phyloP scores from a whole-genome alignment of 2,113 vertebrate genomes.

The Thinocorus orbignyianus region DNA sequence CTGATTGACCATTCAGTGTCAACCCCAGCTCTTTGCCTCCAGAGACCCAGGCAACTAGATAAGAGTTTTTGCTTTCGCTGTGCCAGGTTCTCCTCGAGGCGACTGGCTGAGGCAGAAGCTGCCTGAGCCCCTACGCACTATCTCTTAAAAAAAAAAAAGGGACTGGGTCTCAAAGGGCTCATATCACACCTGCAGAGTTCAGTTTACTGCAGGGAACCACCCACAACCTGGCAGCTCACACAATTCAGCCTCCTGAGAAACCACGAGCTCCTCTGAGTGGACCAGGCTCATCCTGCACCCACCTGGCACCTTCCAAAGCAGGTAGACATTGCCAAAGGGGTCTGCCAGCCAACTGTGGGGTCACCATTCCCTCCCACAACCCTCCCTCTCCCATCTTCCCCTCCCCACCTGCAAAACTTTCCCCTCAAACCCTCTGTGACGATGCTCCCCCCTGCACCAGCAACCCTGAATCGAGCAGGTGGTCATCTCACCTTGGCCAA shows the following conservation, averaged over 20 bases:
- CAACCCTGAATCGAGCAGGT: background rate
- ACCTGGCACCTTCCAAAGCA: background rate
- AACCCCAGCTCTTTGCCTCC: background rate
- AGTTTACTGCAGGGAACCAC: constrained; percentile 11
- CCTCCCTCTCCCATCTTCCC: background rate
- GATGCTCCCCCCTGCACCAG: background rate
- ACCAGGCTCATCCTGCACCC: background rate
- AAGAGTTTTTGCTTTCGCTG: background rate
- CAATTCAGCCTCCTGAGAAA: background rate
- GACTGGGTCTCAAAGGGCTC: background rate
- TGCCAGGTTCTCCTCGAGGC: background rate
- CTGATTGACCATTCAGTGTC: background rate
- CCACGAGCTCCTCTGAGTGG: background rate
- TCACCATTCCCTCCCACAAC: background rate
- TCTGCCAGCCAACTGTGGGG: background rate
- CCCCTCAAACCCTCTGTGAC: background rate
- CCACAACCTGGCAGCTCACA: background rate
- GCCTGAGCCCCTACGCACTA: background rate
- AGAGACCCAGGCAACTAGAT: background rate
- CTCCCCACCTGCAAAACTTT: background rate
- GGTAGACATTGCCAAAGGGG: background rate
- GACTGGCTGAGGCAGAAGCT: background rate
- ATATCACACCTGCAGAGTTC: background rate
- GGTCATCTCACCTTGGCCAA: background rate
- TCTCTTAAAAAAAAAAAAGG: background rate